These are phyloP conservation scores for Pyrocephalus nanus DNA, from an alignment of 2,797 vertebrate genomes.

Conservation along the genomic window DNA sequence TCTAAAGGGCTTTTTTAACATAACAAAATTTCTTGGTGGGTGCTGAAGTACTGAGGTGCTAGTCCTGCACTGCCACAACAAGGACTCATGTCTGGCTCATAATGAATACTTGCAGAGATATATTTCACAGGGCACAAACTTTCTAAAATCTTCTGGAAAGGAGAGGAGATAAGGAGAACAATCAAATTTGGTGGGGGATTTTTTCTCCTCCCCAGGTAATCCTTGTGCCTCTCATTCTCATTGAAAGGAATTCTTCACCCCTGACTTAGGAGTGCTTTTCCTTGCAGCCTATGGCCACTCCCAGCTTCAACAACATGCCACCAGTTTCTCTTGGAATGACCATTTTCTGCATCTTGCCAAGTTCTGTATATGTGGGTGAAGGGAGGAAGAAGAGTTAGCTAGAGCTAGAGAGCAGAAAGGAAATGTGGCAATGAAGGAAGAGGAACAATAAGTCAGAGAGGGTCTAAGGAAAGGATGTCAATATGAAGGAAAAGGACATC, in stretches of 20 bases:
- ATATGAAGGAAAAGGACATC: not conserved
- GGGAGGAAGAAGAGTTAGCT: not conserved
- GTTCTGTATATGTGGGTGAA: slow-evolving; percentile 19
- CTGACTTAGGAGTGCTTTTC: slow-evolving; percentile 21
- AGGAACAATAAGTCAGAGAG: not conserved
- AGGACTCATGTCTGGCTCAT: not conserved
- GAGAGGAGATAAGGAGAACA: not conserved
- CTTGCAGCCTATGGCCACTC: not conserved
- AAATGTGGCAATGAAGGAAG: not conserved
- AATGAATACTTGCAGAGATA: not conserved
- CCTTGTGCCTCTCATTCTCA: not conserved
- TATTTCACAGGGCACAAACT: not conserved
- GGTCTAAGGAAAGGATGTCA: not conserved
- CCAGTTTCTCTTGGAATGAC: slow-evolving; percentile 34
- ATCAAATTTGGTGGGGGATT: not conserved
- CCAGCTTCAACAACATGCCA: slow-evolving; percentile 23
- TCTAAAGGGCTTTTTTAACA: not conserved
- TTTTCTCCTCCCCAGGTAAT: not conserved
- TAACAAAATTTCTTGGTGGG: not conserved
- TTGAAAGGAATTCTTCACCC: not conserved
- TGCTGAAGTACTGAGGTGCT: not conserved
- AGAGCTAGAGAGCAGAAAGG: not conserved
- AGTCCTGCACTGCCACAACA: not conserved
- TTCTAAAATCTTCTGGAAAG: not conserved
- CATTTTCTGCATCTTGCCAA: slow-evolving; percentile 31